Evolutionary conservation across 1,140 invertebrate species (phyloP), one percentile per base, ranked within the genome.

Genomic region (Plodia interpunctella): DNA sequence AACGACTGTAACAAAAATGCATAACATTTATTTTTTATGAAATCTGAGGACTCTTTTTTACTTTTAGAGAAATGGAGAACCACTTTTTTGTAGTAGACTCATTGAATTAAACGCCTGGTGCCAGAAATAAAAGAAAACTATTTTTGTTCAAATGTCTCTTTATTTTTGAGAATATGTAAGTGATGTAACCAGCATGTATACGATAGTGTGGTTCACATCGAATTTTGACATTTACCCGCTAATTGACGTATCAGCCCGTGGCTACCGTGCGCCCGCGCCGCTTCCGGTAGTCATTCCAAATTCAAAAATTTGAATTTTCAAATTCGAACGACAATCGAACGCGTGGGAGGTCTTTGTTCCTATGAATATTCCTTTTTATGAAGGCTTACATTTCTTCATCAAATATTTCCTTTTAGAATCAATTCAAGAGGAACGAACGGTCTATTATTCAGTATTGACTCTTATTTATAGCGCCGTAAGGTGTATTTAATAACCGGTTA

Each of bases 141-240:
- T n/a, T n/a, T n/a, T n/a, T n/a, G n/a, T n/a, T n/a, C n/a, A n/a
- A n/a, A n/a, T n/a, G n/a, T n/a, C n/a, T n/a, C n/a, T n/a, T n/a
- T n/a, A n/a, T n/a, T n/a, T n/a, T n/a, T n/a, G n/a, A n/a, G n/a
- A n/a, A n/a, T n/a, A n/a, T n/a, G n/a, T n/a, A n/a, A n/a, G n/a
- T n/a, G n/a, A 15, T 0, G 13, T 44, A 2, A 54, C 18, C 77
- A 72, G 3, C 30, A 72, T 77, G 76, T 82, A 79, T 32, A 28
- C 3, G 5, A 3, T 20, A 53, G 65, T 57, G 68, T 68, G 79
- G 78, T 82, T 84, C 81, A 82, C 81, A 80, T 75, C 61, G 72
- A 68, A 79, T 76, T 81, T 68, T 84, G 66, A 66, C 79, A 63
- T 78, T 69, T 70, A 72, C 71, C 62, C 66, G 81, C 78, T 84